phyloP scores from a whole-genome alignment of 2,113 vertebrate species.

The Mesoclemmys tuberculata region DNA sequence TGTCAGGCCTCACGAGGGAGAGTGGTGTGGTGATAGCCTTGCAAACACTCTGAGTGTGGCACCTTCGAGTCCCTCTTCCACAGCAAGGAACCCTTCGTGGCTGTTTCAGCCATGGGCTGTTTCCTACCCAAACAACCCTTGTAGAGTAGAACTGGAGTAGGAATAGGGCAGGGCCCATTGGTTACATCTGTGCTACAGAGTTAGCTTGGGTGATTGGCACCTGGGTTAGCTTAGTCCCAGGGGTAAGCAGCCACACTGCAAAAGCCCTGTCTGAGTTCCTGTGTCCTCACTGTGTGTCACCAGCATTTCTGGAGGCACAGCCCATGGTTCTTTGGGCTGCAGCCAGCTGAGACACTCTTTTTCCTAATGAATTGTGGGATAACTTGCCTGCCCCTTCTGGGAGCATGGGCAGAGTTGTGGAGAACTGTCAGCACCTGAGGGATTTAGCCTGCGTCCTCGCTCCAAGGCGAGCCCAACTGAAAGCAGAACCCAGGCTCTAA shows the following conservation, averaged over 20 bases:
- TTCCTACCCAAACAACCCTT: not conserved
- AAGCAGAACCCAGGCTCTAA: not conserved
- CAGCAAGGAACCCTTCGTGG: not conserved
- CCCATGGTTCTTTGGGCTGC: not conserved
- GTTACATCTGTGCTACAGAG: not conserved
- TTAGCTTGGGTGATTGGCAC: not conserved
- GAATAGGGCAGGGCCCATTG: not conserved
- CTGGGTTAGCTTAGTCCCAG: not conserved
- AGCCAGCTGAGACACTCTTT: not conserved
- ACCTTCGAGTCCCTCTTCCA: rapidly evolving
- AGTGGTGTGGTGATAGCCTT: not conserved
- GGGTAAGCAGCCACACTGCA: too few species aligned
- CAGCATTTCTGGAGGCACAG: not conserved
- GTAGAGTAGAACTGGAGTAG: not conserved
- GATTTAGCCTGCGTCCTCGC: not conserved
- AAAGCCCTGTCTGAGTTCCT: too few species aligned
- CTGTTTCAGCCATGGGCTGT: not conserved
- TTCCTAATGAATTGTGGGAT: not conserved
- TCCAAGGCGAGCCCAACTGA: not conserved
- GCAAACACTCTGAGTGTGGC: too few species aligned
- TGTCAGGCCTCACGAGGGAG: not conserved
- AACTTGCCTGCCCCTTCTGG: not conserved
- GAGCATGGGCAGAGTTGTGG: not conserved
- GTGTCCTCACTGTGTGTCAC: not conserved
- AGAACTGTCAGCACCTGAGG: not conserved